Percentiles rank a stretch among this genome's conserved stretches.
These are phyloP conservation scores for Dicrurus megarhynchus DNA, from an alignment of 2,113 vertebrate species.

Conservation along the genomic window DNA sequence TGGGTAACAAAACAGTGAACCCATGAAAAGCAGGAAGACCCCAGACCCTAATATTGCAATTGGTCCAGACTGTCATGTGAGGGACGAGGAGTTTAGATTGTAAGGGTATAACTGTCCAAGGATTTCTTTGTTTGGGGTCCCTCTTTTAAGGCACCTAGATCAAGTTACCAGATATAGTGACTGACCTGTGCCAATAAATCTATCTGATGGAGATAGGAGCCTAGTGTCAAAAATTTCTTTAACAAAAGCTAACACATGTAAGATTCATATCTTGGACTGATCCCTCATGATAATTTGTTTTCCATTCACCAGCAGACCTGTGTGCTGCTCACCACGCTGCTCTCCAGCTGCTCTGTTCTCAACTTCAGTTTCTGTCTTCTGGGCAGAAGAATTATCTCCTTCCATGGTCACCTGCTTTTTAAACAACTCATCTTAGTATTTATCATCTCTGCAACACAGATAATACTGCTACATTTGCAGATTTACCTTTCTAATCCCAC, in stretches of 20 bases:
- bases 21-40: background rate
- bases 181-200: background rate
- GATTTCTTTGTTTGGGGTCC: background rate
- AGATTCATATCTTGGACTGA: background rate
- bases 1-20: background rate
- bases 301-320: background rate
- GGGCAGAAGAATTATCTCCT: background rate
- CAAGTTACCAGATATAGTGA: background rate
- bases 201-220: background rate
- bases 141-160: background rate
- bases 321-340: accelerated
- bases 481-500: background rate
- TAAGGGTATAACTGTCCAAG: background rate
- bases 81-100: background rate
- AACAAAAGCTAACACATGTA: background rate
- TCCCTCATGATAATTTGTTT: background rate
- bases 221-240: background rate
- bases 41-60: background rate
- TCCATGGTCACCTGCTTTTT: background rate
- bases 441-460: background rate
- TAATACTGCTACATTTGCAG: background rate
- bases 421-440: background rate
- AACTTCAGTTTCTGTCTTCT: background rate
- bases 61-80: background rate
- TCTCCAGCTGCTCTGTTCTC: background rate